Base-by-base conservation (phyloP, 2,113 vertebrate genomes). In the Colossoma macropomum region DNA sequence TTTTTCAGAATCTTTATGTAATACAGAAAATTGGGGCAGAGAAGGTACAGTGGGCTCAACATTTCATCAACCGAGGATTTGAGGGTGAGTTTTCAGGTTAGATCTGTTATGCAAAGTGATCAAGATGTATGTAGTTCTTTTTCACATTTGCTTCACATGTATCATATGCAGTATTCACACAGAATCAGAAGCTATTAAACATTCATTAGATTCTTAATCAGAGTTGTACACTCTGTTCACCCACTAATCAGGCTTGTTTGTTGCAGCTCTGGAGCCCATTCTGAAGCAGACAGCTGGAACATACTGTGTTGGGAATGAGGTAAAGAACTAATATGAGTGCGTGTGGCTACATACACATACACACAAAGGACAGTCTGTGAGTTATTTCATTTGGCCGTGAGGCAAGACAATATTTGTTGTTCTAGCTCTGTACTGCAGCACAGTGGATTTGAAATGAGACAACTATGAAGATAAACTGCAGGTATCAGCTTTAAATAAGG, bases 301-400 rank as follows among this genome's bases (percentile, higher is more conserved):
- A 75, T 98, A 94, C 88, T 99, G 97, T 45, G 94, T 99, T 2
- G 97, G 96, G 0, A 91, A 99, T 54, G 95, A 99, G 95, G 98
- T 99, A 92, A 93, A 92, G 25, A 62, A 27, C 13, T 4, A 48
- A 30, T 71, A 25, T 3, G 21, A n/a, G 23, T 60, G n/a, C 27
- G 9, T 54, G 15, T 25, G 41, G 41, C 9, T 45, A 45, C 41
- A 5, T 13, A n/a, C 30, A 54, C 12, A 77, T 63, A 16, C 27
- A 52, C 66, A 34, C 7, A 38, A 1, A 38, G 32, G 9, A 17
- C 68, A 70, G 9, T n/a, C 34, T 70, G 21, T n/a, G 23, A 62
- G 23, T 7, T 59, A 23, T 59, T 59, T 23, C 7, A 23, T n/a
- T 23, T 23, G 8, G 3, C 15, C 0, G 54, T 21, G 52, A 56